Conservation (phyloP, 1,140 invertebrate species). For the Coenobita brevimanus region DNA sequence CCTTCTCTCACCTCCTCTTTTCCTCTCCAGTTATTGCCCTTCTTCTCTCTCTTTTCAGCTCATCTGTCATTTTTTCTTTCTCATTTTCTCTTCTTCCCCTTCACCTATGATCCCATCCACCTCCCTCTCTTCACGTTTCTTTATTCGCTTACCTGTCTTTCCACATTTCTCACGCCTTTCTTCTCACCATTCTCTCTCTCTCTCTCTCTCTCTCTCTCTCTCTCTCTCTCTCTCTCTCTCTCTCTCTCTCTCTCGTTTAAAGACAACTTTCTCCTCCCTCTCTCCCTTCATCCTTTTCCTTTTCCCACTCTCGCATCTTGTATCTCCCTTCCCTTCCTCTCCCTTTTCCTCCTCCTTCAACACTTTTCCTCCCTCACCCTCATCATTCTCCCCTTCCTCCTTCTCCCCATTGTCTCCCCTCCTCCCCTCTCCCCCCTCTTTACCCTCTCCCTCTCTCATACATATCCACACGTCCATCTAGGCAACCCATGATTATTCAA, state of each 20-base stretch:
- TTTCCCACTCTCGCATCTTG: too few relatives aligned
- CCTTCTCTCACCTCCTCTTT: too few relatives aligned
- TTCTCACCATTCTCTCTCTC: neutral
- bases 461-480: too few relatives aligned
- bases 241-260: neutral
- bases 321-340: neutral
- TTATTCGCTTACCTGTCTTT: neutral
- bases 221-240: neutral
- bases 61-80: slow-evolving; percentile 1
- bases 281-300: too few relatives aligned
- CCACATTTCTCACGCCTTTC: neutral
- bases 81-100: neutral
- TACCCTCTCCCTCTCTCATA: neutral
- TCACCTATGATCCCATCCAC: neutral
- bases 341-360: neutral
- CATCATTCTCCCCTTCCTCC: neutral
- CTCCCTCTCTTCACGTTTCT: neutral
- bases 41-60: slow-evolving; percentile 30
- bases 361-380: neutral
- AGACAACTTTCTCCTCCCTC: too few relatives aligned
- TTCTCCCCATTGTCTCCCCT: neutral
- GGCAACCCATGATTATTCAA: too few relatives aligned
- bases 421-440: neutral
- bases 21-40: too few relatives aligned
- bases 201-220: neutral